Evolutionary conservation across 2,113 vertebrate species (phyloP).

Genomic region (Amia ocellicauda): DNA sequence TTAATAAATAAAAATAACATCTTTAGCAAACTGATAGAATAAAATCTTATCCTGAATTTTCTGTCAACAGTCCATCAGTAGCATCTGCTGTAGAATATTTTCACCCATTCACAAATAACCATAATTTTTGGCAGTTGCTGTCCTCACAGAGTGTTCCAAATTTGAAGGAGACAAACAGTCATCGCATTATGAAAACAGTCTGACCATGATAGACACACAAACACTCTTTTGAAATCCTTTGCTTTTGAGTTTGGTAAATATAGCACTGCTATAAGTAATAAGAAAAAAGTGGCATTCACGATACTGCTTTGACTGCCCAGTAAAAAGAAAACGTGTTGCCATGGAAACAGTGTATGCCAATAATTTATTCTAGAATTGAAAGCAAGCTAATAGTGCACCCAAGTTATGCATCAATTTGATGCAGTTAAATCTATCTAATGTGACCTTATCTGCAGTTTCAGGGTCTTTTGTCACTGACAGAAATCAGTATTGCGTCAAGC

Average conservation of each 20-base stretch:
- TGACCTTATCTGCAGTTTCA: conserved; percentile 22
- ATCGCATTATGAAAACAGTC: background rate
- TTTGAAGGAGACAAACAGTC: background rate
- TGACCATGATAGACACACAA: background rate
- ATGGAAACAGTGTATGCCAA: conserved; percentile 46
- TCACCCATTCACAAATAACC: background rate
- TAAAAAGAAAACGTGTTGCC: conserved; percentile 35
- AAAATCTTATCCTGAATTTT: no score
- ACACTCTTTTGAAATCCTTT: background rate
- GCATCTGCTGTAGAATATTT: background rate
- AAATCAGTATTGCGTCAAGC: background rate
- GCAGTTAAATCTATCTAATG: conserved; percentile 14
- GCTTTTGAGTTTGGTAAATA: conserved; percentile 20
- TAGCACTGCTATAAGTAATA: conserved; percentile 39
- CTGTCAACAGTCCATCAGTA: background rate
- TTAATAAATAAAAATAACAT: no score
- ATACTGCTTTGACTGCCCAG: conserved; percentile 29
- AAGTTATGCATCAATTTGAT: conserved; percentile 27
- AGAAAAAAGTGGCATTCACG: conserved; percentile 31
- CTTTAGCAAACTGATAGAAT: no score
- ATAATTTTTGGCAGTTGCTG: conserved; percentile 1
- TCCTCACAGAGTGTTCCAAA: background rate
- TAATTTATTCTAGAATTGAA: conserved; percentile 30
- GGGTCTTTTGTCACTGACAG: conserved; percentile 4
- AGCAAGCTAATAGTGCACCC: conserved; percentile 22